A percentile compares a stretch with the other conserved stretches of the same genome.
These are phyloP conservation scores for Drosophila repleta DNA, from an alignment of 1,140 invertebrate species.

Conservation along the genomic window DNA sequence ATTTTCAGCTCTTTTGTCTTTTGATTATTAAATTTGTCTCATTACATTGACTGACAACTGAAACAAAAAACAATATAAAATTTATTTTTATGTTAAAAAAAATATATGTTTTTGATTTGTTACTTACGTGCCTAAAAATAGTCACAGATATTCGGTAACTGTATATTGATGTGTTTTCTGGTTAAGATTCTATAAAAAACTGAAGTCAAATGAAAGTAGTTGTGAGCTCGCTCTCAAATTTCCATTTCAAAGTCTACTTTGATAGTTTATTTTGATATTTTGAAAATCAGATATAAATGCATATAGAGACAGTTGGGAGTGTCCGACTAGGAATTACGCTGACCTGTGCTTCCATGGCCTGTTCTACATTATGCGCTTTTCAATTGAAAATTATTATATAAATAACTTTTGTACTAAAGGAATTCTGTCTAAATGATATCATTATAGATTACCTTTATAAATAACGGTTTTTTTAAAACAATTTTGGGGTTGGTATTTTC, in stretches of 20 bases:
- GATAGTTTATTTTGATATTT: not conserved
- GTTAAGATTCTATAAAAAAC: not conserved
- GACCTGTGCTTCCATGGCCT: too few species aligned
- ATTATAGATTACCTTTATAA: too few species aligned
- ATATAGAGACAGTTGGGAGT: too few species aligned
- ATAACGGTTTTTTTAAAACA: too few species aligned
- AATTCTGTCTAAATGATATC: too few species aligned
- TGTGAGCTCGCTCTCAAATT: too few species aligned
- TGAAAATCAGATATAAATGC: too few species aligned
- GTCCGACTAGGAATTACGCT: too few species aligned
- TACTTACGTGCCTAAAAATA: slow-evolving; percentile 28
- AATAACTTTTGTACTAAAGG: too few species aligned
- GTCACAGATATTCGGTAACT: slow-evolving; percentile 12
- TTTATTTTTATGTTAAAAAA: not conserved
- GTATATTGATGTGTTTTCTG: slow-evolving; percentile 7
- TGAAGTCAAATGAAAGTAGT: not conserved
- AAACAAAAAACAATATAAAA: not conserved
- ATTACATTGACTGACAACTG: slow-evolving; percentile 16
- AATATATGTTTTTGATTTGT: not conserved
- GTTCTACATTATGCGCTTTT: too few species aligned
- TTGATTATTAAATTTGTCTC: not conserved
- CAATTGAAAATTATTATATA: too few species aligned
- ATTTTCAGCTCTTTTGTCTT: not conserved
- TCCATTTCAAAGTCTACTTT: slow-evolving; percentile 3
- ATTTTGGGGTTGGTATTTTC: too few species aligned